These are phyloP conservation scores for Temnothorax longispinosus DNA, from an alignment of 1,140 invertebrate genomes.

Conservation along the genomic window DNA sequence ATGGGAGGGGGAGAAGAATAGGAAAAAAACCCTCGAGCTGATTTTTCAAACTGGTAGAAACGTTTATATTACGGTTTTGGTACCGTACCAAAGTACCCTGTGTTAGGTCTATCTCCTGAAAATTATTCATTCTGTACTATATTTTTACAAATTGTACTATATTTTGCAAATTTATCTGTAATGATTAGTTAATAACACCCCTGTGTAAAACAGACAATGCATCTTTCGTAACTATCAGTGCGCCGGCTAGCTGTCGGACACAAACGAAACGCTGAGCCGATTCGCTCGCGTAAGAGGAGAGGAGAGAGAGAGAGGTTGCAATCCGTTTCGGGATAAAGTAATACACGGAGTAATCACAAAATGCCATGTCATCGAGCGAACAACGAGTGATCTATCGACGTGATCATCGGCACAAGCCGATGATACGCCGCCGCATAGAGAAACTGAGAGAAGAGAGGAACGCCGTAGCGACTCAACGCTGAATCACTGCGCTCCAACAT, in stretches of 20 bases:
- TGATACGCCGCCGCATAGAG: conserved; percentile 9
- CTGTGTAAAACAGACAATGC: neutral
- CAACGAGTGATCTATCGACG: conserved; percentile 54
- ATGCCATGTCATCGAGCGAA: conserved; percentile 49
- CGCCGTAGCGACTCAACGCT: conserved; percentile 31
- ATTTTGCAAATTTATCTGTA: neutral
- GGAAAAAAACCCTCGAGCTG: conserved; percentile 22
- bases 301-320: neutral
- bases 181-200: neutral
- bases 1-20: too few species aligned
- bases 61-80: neutral
- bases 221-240: conserved; percentile 1
- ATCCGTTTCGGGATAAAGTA: conserved; percentile 52
- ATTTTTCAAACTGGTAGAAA: conserved; percentile 25
- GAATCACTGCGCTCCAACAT: conserved; percentile 46
- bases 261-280: conserved; percentile 20
- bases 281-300: conserved; percentile 19
- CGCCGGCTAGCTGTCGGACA: conserved; percentile 14
- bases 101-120: neutral
- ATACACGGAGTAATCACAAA: conserved; percentile 54
- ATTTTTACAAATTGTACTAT: neutral
- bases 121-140: neutral
- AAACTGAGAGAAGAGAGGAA: conserved; percentile 15
- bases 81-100: too few species aligned
- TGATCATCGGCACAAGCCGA: conserved; percentile 48